Base-by-base conservation (phyloP, 2,797 vertebrate species). In the Discoglossus pictus region DNA sequence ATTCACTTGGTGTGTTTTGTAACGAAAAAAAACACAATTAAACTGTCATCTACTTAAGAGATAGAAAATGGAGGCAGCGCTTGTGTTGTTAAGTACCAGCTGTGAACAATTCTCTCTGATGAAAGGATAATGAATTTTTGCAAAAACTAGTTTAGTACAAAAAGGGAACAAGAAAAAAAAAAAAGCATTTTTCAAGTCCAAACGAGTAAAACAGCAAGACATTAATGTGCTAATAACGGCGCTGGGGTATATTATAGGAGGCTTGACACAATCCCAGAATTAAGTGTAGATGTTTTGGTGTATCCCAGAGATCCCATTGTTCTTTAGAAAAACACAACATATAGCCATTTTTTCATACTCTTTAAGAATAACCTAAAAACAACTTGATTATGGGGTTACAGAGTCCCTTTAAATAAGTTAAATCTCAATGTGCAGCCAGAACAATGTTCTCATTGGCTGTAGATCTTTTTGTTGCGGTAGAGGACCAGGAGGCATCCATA, bases 71-170 rank as follows among this genome's bases (percentile, higher is more conserved):
- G 56, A 47, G 61, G 24, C 40, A 15, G 58, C 21, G 16, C 40
- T 52, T 54, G 25, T 11, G 48, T 47, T 58, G 53, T 61, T 61
- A 52, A 54, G 40, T 53, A 23, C 56, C 56, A 68, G 65, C 65
- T 68, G 65, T 68, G 46, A 61, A 68, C 65, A 68, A 68, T 68
- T 68, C 56, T 39, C 39, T 27, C 36, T 61, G 65, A 68, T 53
- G 55, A 68, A 61, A 44, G 53, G 44, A 44, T 59, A 59, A 67
- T 67, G 44, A 43, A 51, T 67, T 67, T n/a, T 58, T 60, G 16
- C 43, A 47, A 61, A 18, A 60, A 66, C 10, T 24, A 58, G 34
- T 66, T 48, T 15, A 21, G 25, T 13, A 7, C 25, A 58, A 58
- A 4, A n/a, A n/a, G n/a, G n/a, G n/a, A n/a, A 54, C 17, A 56